These are phyloP conservation scores for Acanthosepion pharaonis DNA, from an alignment of 2,888 invertebrate species.

Conservation along the genomic window DNA sequence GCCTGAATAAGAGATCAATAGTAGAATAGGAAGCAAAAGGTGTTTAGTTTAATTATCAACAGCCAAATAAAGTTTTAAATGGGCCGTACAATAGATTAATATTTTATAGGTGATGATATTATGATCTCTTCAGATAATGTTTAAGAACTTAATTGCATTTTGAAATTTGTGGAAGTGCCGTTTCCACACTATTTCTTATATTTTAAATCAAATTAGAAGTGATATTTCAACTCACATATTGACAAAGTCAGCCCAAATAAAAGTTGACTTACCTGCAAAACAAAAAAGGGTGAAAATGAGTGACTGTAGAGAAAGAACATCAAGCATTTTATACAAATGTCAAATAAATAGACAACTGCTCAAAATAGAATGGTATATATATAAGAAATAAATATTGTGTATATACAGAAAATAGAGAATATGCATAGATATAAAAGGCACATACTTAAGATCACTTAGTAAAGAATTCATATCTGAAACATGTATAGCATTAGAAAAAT, in stretches of 20 bases:
- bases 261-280: conserved; percentile 9
- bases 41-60: too few relatives aligned
- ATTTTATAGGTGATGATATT: too few relatives aligned
- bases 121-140: not conserved
- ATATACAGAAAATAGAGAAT: not conserved
- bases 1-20: too few relatives aligned
- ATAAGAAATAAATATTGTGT: not conserved
- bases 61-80: too few relatives aligned
- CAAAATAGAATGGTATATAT: not conserved
- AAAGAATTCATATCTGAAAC: not conserved
- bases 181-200: not conserved
- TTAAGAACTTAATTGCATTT: not conserved
- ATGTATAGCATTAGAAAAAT: too few relatives aligned
- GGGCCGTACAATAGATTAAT: too few relatives aligned
- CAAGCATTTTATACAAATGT: not conserved
- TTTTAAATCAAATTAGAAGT: not conserved
- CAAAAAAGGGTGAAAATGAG: not conserved
- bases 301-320: not conserved
- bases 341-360: not conserved
- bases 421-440: not conserved
- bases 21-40: too few relatives aligned
- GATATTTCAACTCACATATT: not conserved
- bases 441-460: not conserved
- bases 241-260: not conserved
- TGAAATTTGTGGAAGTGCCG: not conserved